Percentiles rank a stretch among this genome's conserved stretches.
Evolutionary conservation across 2,888 invertebrate genomes (phyloP).

Genomic region (Zelleria hepariella): DNA sequence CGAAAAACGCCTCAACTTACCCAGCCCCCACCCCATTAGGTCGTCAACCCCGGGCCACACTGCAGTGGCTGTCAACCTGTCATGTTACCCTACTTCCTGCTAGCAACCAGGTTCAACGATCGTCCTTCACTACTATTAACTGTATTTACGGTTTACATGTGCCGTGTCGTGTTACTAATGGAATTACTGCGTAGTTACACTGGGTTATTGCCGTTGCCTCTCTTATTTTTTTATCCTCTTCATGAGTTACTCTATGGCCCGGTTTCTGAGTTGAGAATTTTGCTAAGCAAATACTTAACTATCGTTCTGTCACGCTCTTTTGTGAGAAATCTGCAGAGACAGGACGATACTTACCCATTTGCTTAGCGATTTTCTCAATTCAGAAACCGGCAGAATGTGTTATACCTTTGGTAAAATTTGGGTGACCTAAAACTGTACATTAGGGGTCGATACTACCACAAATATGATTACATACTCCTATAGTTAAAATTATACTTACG

Average conservation of each 20-base stretch:
- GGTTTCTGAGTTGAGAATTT: too few species aligned
- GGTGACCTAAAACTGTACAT: too few species aligned
- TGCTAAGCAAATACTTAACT: too few species aligned
- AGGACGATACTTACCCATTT: too few species aligned
- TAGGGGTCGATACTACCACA: too few species aligned
- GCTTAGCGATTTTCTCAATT: too few species aligned
- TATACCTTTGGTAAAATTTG: too few species aligned
- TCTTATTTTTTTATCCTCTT: not conserved
- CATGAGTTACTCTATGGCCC: not conserved
- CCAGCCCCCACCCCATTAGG: constrained; percentile 12
- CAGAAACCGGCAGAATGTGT: too few species aligned
- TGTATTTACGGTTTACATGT: constrained; percentile 9
- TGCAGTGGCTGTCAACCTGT: not conserved
- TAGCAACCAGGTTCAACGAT: constrained; percentile 33
- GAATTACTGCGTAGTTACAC: constrained; percentile 29
- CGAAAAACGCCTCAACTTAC: not conserved
- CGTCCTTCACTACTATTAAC: constrained; percentile 38
- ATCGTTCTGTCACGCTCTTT: too few species aligned
- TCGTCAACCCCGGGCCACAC: constrained; percentile 16
- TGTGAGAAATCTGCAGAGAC: too few species aligned
- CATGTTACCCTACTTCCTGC: constrained; percentile 15
- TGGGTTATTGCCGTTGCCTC: not conserved
- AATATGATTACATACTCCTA: too few species aligned
- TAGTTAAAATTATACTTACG: too few species aligned
- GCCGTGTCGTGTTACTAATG: constrained; percentile 36